Evolutionary conservation across 2,113 vertebrate species (phyloP).

Genomic region (Paramormyrops kingsleyae): DNA sequence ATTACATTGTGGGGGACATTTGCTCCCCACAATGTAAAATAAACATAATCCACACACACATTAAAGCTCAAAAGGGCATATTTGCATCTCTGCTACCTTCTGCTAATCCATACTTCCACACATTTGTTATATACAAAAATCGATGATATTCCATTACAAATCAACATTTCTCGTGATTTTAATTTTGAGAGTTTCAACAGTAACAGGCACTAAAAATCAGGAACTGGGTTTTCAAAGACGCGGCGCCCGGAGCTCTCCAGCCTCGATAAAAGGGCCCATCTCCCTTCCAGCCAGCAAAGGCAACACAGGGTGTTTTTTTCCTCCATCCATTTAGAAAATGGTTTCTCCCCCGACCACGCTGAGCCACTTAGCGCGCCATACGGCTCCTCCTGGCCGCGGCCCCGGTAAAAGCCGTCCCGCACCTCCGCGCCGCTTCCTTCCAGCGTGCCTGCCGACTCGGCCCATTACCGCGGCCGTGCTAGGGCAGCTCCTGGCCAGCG

Average conservation of each 20-base stretch:
- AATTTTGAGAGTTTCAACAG: neutral
- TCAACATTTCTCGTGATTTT: neutral
- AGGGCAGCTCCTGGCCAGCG: neutral
- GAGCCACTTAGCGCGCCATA: conserved; percentile 71
- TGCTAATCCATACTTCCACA: neutral
- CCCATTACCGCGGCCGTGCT: neutral
- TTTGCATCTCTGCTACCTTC: neutral
- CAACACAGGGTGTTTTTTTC: conserved; percentile 44
- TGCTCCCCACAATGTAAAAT: too few species aligned
- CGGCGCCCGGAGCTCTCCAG: conserved; percentile 45
- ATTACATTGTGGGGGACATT: too few species aligned
- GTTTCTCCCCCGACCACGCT: conserved; percentile 64
- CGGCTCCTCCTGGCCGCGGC: conserved; percentile 65
- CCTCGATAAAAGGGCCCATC: conserved; percentile 56
- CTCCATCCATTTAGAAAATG: conserved; percentile 71
- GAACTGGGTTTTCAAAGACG: conserved; percentile 30
- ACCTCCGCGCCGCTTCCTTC: conserved; percentile 14
- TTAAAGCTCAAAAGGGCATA: neutral
- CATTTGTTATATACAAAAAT: neutral
- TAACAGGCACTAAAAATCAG: neutral
- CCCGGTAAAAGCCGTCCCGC: conserved; percentile 59
- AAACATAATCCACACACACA: neutral
- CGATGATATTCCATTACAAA: neutral
- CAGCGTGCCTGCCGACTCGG: neutral
- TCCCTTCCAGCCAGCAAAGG: conserved; percentile 61